Percentiles rank a stretch among this genome's conserved stretches.
These are phyloP conservation scores for Hesperia comma DNA, from an alignment of 2,888 invertebrate genomes.

Conservation along the genomic window DNA sequence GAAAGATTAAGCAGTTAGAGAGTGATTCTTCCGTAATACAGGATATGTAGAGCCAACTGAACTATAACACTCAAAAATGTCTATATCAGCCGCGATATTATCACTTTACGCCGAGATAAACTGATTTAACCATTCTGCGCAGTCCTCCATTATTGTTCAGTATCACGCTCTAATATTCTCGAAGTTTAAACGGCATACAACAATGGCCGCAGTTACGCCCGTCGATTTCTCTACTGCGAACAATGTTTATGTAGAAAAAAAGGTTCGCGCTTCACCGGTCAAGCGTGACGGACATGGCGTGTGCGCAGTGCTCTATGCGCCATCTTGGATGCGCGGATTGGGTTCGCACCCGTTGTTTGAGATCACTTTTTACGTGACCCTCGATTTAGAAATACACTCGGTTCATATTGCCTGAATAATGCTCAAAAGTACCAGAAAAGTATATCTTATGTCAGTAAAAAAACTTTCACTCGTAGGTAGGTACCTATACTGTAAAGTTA, in stretches of 20 bases:
- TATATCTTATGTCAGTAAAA: no score
- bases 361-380: constrained; percentile 32
- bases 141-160: constrained; percentile 67
- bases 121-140: constrained; percentile 32
- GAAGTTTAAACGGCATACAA: constrained; percentile 73
- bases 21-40: no score
- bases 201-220: constrained; percentile 79
- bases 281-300: constrained; percentile 78
- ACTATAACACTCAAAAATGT: neutral
- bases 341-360: constrained; percentile 64
- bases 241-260: constrained; percentile 82
- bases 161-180: constrained; percentile 80
- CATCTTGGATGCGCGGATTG: constrained; percentile 79
- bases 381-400: constrained; percentile 9
- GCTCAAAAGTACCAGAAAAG: no score
- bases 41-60: neutral
- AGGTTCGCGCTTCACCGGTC: constrained; percentile 69
- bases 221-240: constrained; percentile 81
- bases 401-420: no score
- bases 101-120: constrained; percentile 27
- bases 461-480: no score
- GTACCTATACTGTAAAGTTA: no score
- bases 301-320: constrained; percentile 65
- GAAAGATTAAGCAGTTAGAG: no score
- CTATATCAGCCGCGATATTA: constrained; percentile 7